Conservation (phyloP, 2,113 vertebrate genomes). For the Epinephelus moara region DNA sequence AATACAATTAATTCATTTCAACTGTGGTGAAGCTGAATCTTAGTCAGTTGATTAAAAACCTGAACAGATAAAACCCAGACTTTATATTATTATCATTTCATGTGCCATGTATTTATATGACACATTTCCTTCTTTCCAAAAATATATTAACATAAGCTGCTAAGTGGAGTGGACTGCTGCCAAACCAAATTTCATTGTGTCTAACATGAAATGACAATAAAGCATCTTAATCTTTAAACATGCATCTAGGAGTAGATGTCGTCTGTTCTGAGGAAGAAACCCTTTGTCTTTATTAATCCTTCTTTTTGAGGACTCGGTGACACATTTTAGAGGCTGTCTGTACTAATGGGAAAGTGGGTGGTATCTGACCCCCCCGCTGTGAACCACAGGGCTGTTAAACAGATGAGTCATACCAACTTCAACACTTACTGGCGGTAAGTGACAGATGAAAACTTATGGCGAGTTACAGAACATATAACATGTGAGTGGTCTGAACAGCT, state of each 20-base stretch:
- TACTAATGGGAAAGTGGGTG: not conserved
- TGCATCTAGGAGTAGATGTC: no score
- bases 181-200: no score
- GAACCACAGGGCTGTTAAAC: slow-evolving; percentile 9
- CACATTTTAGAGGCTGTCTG: not conserved
- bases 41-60: not conserved
- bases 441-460: not conserved
- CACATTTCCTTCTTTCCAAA: no score
- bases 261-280: not conserved
- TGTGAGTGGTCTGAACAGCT: not conserved
- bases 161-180: no score
- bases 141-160: no score
- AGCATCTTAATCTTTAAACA: no score
- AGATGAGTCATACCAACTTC: not conserved
- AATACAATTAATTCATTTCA: not conserved
- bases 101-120: no score
- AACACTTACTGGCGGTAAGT: slow-evolving; percentile 4
- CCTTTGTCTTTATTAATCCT: not conserved
- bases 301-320: not conserved
- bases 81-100: not conserved
- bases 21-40: no score
- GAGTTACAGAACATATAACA: not conserved
- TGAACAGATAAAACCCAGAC: not conserved
- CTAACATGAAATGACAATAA: no score
- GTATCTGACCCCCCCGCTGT: not conserved